A percentile compares a stretch with the other conserved stretches of the same genome.
Conservation (phyloP, 2,113 vertebrate genomes). For the Urocolius indicus region DNA sequence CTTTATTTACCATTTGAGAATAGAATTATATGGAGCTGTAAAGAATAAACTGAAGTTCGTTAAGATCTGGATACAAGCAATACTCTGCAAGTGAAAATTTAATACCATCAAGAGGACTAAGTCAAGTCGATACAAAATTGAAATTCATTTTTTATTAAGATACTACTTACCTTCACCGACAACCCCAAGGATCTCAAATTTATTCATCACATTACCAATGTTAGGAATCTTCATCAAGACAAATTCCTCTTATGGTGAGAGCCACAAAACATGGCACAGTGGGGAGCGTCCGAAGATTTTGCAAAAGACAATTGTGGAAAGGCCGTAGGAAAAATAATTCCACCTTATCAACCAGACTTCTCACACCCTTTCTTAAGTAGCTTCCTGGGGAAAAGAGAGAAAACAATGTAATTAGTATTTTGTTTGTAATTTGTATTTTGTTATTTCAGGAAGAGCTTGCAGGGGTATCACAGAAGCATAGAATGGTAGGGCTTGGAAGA, state of each 20-base stretch:
- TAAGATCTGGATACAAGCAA: not conserved
- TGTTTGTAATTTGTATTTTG: slow-evolving; percentile 21
- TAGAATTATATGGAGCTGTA: not conserved
- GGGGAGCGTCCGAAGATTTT: not conserved
- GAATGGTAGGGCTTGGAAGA: too few species aligned
- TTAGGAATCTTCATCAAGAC: slow-evolving; percentile 98
- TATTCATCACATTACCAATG: slow-evolving; percentile 99
- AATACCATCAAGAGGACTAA: not conserved
- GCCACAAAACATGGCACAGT: slow-evolving; percentile 81
- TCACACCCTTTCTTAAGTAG: slow-evolving; percentile 24
- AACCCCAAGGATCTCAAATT: slow-evolving; percentile 99
- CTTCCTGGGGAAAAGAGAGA: slow-evolving; percentile 58
- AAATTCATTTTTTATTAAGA: not conserved
- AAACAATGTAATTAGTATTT: slow-evolving; percentile 38
- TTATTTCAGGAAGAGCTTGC: not conserved
- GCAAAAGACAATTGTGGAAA: not conserved
- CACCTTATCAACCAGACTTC: slow-evolving; percentile 15
- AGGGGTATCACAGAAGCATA: too few species aligned
- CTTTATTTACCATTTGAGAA: not conserved
- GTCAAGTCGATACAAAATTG: not conserved
- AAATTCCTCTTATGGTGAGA: slow-evolving; percentile 81
- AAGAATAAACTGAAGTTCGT: not conserved
- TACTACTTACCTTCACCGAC: slow-evolving; percentile 97
- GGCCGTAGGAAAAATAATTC: not conserved
- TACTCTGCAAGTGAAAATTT: not conserved